Evolutionary conservation across 2,797 vertebrate genomes (phyloP).

Genomic region (Peromyscus aztecus): DNA sequence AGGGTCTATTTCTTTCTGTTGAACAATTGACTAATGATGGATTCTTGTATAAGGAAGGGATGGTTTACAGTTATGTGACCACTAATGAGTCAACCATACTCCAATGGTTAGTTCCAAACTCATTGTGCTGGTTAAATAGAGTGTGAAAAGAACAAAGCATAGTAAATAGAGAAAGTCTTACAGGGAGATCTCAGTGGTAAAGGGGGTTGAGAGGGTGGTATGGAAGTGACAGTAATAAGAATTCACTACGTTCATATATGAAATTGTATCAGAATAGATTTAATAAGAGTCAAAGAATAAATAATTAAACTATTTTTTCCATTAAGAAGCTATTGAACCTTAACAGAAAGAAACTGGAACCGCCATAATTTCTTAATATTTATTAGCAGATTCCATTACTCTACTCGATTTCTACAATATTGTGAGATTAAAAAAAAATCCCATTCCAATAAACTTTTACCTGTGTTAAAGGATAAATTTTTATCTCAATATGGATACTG

Average conservation of each 20-base stretch:
- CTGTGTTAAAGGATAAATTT: slow-evolving; percentile 55
- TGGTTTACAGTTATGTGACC: not conserved
- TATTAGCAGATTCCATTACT: not conserved
- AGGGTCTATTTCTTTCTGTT: not conserved
- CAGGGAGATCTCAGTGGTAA: not conserved
- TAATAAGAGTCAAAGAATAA: not conserved
- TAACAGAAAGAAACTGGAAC: not conserved
- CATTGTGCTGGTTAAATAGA: not conserved
- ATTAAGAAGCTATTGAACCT: not conserved
- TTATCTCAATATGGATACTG: slow-evolving; percentile 27
- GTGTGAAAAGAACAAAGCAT: not conserved
- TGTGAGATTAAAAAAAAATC: slow-evolving; percentile 45
- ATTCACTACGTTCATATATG: not conserved
- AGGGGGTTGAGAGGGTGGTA: accelerated
- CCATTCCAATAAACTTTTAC: not conserved
- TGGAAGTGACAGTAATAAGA: not conserved
- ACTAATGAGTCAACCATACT: not conserved
- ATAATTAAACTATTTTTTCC: not conserved
- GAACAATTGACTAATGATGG: not conserved
- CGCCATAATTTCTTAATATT: not conserved
- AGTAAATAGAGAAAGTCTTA: not conserved
- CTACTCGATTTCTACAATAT: not conserved
- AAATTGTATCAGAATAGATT: not conserved
- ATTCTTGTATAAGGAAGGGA: not conserved
- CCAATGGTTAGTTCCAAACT: not conserved